These are phyloP conservation scores for Potamilus streckersoni DNA, from an alignment of 1,140 invertebrate genomes.

Conservation along the genomic window DNA sequence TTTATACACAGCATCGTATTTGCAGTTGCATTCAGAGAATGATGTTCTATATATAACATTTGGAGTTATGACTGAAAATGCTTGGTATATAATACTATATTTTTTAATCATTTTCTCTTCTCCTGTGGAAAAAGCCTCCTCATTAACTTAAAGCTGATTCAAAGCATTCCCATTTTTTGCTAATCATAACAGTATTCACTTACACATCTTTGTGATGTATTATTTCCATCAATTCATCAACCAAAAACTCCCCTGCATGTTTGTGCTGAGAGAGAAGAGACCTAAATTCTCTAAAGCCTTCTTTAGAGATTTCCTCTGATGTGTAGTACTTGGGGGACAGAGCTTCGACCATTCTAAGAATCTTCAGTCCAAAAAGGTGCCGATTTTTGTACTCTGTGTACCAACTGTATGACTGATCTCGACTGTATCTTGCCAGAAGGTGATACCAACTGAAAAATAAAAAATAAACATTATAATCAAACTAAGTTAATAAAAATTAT, in stretches of 20 bases:
- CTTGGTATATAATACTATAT: background rate
- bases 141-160: background rate
- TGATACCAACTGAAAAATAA: constrained; percentile 8
- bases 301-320: constrained; percentile 23
- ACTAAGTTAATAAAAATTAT: too few relatives aligned
- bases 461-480: too few relatives aligned
- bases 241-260: constrained; percentile 14
- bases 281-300: constrained; percentile 16
- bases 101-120: background rate
- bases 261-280: constrained; percentile 1
- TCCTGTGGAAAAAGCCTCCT: background rate
- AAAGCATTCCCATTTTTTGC: background rate
- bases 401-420: constrained; percentile 13
- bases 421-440: constrained; percentile 13
- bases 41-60: background rate
- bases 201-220: constrained; percentile 16
- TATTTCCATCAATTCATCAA: constrained; percentile 21
- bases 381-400: constrained; percentile 9
- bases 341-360: background rate
- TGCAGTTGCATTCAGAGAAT: too few relatives aligned
- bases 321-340: constrained; percentile 22
- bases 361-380: constrained; percentile 6
- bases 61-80: background rate
- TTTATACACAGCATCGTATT: too few relatives aligned
- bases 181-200: background rate